A percentile compares a stretch with the other conserved stretches of the same genome.
Conservation (phyloP, 64 coral and sea anemone genomes). For the Montipora cactus region DNA sequence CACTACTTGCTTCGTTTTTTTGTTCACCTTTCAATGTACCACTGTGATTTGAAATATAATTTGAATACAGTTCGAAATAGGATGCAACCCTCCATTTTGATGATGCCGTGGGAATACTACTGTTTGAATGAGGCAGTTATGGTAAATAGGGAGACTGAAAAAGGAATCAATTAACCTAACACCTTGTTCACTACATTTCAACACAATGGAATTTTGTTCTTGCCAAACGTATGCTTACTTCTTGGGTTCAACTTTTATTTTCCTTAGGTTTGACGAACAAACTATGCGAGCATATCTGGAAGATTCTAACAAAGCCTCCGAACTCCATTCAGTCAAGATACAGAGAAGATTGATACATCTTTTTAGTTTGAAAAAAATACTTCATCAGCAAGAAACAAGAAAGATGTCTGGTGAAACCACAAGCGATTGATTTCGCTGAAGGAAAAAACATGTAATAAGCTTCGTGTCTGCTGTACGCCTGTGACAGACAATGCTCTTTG, state of each 20-base stretch:
- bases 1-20: too few species aligned
- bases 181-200: neutral
- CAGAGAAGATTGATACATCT: neutral
- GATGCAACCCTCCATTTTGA: too few species aligned
- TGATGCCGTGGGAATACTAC: too few species aligned
- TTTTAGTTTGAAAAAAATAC: neutral
- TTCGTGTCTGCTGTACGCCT: too few species aligned
- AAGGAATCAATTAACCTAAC: neutral
- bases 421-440: too few species aligned
- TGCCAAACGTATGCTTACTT: neutral
- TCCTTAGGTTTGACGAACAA: conserved; percentile 4
- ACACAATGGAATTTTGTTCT: neutral
- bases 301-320: neutral
- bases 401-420: too few species aligned
- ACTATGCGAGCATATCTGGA: neutral
- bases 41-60: too few species aligned
- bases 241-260: neutral
- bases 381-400: neutral
- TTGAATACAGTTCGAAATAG: too few species aligned
- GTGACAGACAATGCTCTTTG: neutral
- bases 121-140: too few species aligned
- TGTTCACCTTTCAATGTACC: too few species aligned
- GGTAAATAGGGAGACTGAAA: neutral
- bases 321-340: neutral
- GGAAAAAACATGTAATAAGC: too few species aligned